Percentiles rank a stretch among this genome's conserved stretches.
Evolutionary conservation across 2,113 vertebrate genomes (phyloP).

Genomic region (Bungarus multicinctus): DNA sequence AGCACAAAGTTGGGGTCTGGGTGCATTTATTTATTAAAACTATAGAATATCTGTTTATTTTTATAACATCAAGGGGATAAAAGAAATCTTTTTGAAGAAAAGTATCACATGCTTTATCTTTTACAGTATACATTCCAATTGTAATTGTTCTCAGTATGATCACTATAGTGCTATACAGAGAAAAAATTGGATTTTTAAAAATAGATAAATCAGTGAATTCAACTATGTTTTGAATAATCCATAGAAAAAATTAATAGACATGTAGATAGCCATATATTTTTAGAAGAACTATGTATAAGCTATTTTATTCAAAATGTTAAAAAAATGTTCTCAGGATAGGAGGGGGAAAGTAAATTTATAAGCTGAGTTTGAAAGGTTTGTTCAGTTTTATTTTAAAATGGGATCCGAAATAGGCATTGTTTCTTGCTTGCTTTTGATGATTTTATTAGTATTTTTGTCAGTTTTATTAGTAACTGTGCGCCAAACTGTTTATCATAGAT

Average conservation of each 20-base stretch:
- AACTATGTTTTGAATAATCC: slow-evolving; percentile 56
- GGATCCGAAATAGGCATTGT: slow-evolving; percentile 22
- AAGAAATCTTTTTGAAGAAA: slow-evolving; percentile 46
- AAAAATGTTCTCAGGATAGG: slow-evolving; percentile 43
- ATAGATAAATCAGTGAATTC: slow-evolving; percentile 28
- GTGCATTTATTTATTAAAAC: slow-evolving; percentile 67
- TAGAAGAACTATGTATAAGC: slow-evolving; percentile 39
- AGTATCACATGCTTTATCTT: slow-evolving; percentile 44
- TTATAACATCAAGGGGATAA: slow-evolving; percentile 49
- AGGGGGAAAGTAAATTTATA: slow-evolving; percentile 13
- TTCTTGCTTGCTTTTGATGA: slow-evolving; percentile 42
- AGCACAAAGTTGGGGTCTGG: slow-evolving; percentile 60
- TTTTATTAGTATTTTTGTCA: slow-evolving; percentile 49
- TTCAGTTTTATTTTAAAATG: slow-evolving; percentile 38
- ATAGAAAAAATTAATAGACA: slow-evolving; percentile 56
- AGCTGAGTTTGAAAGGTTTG: slow-evolving; percentile 29
- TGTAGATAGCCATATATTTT: slow-evolving; percentile 53
- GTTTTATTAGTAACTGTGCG: slow-evolving; percentile 40
- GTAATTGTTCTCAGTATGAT: slow-evolving; percentile 43
- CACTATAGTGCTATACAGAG: slow-evolving; percentile 51
- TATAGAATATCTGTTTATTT: slow-evolving; percentile 64
- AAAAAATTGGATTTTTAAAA: slow-evolving; percentile 44
- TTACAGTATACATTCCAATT: slow-evolving; percentile 67
- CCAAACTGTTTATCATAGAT: background rate
- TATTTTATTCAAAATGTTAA: slow-evolving; percentile 47